Evolutionary conservation across 1,140 invertebrate genomes (phyloP).

Genomic region (Glomeris maerens): DNA sequence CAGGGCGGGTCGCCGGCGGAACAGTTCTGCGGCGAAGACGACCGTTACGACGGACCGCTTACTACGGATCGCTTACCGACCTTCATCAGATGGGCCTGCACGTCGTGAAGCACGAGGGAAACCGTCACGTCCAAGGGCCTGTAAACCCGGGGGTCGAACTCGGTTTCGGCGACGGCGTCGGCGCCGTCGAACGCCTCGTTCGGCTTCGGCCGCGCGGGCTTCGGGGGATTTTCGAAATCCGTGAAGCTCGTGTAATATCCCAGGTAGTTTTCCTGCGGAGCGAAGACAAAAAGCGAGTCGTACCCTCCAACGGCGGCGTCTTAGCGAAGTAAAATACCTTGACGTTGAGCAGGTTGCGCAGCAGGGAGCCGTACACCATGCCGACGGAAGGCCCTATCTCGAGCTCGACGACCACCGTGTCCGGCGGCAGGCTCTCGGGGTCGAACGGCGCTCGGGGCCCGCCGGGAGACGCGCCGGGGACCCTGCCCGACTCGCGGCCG

Average conservation of each 20-base stretch:
- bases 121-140: slow-evolving; percentile 79
- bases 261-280: slow-evolving; percentile 74
- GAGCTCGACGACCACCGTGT: slow-evolving; percentile 75
- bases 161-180: slow-evolving; percentile 13
- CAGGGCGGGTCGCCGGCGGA: slow-evolving; percentile 72
- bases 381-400: slow-evolving; percentile 85
- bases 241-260: slow-evolving; percentile 87
- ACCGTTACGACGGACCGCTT: not conserved
- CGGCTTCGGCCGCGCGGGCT: slow-evolving; percentile 12
- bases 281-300: not conserved
- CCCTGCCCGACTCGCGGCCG: slow-evolving; percentile 20
- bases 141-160: slow-evolving; percentile 68
- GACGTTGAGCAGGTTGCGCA: slow-evolving; percentile 73
- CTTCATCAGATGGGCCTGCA: slow-evolving; percentile 81
- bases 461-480: too few species aligned
- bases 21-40: slow-evolving; percentile 44
- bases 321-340: slow-evolving; percentile 9
- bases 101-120: slow-evolving; percentile 85
- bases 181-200: slow-evolving; percentile 8
- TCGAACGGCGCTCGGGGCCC: slow-evolving; percentile 83
- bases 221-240: slow-evolving; percentile 59
- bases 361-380: slow-evolving; percentile 72
- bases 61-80: slow-evolving; percentile 23
- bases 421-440: slow-evolving; percentile 61
- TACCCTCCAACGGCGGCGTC: too few species aligned